These are phyloP conservation scores for Dolichallabes microphthalmus DNA, from an alignment of 2,113 vertebrate species.

Conservation along the genomic window DNA sequence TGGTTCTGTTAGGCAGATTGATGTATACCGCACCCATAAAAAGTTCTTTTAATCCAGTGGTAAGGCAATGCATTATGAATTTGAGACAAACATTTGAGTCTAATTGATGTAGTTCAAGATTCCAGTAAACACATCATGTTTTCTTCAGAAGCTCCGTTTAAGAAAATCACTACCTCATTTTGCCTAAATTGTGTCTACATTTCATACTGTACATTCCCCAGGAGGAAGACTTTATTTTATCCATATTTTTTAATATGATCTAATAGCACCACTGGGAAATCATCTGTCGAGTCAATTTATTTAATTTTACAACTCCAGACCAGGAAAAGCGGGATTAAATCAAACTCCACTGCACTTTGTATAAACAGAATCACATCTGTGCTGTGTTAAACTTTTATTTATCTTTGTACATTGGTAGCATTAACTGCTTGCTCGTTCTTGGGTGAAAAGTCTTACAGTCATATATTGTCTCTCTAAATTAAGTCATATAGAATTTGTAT, in stretches of 20 bases:
- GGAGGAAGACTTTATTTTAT: background rate
- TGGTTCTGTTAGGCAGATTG: background rate
- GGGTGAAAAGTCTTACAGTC: no score
- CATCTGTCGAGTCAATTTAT: background rate
- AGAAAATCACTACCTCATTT: background rate
- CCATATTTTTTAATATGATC: background rate
- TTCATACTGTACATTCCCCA: background rate
- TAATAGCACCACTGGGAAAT: background rate
- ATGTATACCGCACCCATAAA: background rate
- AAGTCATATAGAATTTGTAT: background rate
- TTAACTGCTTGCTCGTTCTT: background rate
- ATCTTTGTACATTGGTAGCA: background rate
- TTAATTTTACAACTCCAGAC: background rate
- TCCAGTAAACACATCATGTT: background rate
- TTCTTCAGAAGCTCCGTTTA: slow-evolving; percentile 8
- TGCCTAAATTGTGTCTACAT: slow-evolving; percentile 9
- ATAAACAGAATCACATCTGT: background rate
- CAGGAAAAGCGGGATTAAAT: background rate
- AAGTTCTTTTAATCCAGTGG: background rate
- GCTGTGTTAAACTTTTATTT: background rate
- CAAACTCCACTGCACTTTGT: background rate
- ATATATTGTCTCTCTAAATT: background rate
- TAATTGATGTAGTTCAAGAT: slow-evolving; percentile 14
- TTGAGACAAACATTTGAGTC: background rate
- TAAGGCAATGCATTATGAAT: background rate